These are phyloP conservation scores for Falco peregrinus DNA, from an alignment of 2,797 vertebrate genomes.

Conservation along the genomic window DNA sequence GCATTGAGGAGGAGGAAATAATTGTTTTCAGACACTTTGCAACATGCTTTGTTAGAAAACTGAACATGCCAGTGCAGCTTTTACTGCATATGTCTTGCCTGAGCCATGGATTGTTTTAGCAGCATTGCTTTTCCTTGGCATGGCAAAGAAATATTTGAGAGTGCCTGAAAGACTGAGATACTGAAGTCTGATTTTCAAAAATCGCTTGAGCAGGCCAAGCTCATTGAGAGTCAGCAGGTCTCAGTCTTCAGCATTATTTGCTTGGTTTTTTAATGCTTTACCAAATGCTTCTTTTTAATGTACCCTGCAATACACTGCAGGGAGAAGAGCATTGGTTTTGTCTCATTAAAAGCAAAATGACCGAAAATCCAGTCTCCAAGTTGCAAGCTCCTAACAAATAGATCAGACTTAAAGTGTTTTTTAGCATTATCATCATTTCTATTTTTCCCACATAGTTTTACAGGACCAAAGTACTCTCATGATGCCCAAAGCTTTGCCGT, in stretches of 20 bases:
- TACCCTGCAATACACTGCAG: not conserved
- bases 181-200: not conserved
- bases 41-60: not conserved
- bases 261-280: not conserved
- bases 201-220: too few species aligned
- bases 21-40: not conserved
- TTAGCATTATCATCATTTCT: not conserved
- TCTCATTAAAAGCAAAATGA: not conserved
- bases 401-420: not conserved
- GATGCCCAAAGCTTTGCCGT: not conserved
- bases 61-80: not conserved
- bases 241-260: not conserved
- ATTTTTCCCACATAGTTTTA: not conserved
- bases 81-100: not conserved
- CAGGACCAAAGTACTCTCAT: not conserved
- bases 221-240: not conserved
- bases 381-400: not conserved
- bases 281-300: not conserved
- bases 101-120: not conserved
- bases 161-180: not conserved
- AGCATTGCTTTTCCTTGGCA: rapidly evolving
- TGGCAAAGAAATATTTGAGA: not conserved
- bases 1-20: not conserved
- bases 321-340: not conserved
- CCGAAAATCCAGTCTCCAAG: not conserved